These are phyloP conservation scores for Ifrita kowaldi DNA, from an alignment of 2,113 vertebrate genomes.

Conservation along the genomic window DNA sequence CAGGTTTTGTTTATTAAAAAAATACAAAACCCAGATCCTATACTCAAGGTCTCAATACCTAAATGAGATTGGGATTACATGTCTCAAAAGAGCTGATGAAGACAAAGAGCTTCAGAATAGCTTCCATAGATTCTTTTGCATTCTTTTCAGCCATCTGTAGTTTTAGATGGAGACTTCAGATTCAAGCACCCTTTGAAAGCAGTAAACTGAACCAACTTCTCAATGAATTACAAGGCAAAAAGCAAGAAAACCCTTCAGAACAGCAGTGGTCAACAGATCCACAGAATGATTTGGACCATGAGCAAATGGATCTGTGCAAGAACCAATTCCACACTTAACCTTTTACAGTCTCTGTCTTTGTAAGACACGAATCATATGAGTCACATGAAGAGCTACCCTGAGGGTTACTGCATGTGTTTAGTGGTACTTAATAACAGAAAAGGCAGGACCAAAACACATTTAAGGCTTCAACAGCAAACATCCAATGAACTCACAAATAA, in stretches of 20 bases:
- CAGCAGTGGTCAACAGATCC: rapidly evolving
- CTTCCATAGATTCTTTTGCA: background rate
- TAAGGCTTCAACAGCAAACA: background rate
- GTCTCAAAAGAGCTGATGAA: background rate
- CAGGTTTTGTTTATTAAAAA: background rate
- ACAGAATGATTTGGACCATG: rapidly evolving
- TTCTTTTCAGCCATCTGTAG: background rate
- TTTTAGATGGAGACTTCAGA: background rate
- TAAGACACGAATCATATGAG: background rate
- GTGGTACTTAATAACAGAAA: background rate
- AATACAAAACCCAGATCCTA: background rate
- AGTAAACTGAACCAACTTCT: background rate
- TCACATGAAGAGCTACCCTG: background rate
- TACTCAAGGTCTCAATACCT: background rate
- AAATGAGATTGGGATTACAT: background rate
- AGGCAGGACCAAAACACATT: background rate
- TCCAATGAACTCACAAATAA: background rate
- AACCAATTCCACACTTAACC: background rate
- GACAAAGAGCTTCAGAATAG: background rate
- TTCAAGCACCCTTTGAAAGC: background rate
- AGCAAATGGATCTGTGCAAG: background rate
- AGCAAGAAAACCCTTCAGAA: background rate
- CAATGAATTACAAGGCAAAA: background rate
- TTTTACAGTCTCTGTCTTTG: background rate
- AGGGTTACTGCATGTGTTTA: background rate